Conservation (phyloP, 1,140 invertebrate species). For the Procambarus clarkii region DNA sequence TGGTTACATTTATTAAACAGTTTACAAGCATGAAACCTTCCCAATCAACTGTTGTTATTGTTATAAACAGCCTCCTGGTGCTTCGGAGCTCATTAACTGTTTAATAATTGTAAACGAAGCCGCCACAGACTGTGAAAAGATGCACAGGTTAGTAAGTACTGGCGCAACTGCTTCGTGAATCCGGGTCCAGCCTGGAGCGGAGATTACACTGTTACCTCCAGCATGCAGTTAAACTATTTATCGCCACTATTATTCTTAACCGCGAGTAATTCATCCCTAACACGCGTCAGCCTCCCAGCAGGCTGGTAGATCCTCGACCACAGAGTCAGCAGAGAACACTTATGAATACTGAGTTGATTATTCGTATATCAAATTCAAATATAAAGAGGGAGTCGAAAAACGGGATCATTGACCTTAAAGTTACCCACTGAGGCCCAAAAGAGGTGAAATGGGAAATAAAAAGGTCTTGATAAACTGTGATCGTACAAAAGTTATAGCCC, state of each 20-base stretch:
- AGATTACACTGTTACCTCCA: not conserved
- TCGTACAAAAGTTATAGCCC: not conserved
- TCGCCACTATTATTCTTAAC: not conserved
- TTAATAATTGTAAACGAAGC: too few relatives aligned
- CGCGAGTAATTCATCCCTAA: not conserved
- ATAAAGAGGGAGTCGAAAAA: not conserved
- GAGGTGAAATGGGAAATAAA: not conserved
- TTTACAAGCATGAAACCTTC: too few relatives aligned
- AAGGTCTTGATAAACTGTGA: not conserved
- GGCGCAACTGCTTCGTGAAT: too few relatives aligned
- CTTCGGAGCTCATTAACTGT: too few relatives aligned
- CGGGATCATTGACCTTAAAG: not conserved
- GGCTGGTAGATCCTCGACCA: not conserved
- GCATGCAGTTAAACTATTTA: not conserved
- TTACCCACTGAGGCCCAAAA: not conserved
- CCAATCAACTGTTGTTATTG: too few relatives aligned
- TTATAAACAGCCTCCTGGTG: too few relatives aligned
- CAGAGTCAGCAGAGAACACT: not conserved
- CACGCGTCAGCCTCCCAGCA: not conserved
- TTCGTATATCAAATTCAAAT: not conserved
- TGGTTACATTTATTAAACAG: too few relatives aligned
- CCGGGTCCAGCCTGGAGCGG: not conserved
- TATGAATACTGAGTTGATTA: not conserved
- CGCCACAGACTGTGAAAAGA: too few relatives aligned
- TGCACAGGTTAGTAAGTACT: too few relatives aligned